These are phyloP conservation scores for Pleuronectes platessa DNA, from an alignment of 2,113 vertebrate species.

Conservation along the genomic window DNA sequence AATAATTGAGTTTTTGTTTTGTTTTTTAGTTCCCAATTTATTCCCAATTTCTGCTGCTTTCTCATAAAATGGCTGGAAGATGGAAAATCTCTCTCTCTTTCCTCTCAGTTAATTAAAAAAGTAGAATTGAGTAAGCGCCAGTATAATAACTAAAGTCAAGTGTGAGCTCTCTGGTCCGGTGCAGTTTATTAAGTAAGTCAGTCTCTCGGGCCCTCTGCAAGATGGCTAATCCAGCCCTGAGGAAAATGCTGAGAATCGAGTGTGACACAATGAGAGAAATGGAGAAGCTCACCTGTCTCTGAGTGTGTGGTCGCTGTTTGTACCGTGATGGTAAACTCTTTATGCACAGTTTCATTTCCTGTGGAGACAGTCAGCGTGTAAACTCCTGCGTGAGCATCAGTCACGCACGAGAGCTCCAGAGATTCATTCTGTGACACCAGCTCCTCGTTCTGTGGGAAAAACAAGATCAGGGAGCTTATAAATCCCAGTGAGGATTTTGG, in stretches of 20 bases:
- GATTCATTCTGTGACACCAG: conserved; percentile 49
- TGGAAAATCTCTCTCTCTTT: conserved; percentile 25
- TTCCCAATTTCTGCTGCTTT: conserved; percentile 15
- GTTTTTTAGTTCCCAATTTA: conserved; percentile 18
- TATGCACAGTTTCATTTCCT: conserved; percentile 30
- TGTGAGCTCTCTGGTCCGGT: conserved; percentile 52
- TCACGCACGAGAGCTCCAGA: conserved; percentile 61
- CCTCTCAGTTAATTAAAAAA: conserved; percentile 65
- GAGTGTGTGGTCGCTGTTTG: conserved; percentile 40
- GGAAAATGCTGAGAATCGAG: conserved; percentile 56
- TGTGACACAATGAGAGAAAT: conserved; percentile 20
- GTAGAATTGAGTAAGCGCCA: conserved; percentile 49
- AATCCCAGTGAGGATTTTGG: neutral
- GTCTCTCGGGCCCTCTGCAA: conserved; percentile 39
- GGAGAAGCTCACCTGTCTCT: conserved; percentile 49
- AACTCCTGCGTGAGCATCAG: conserved; percentile 53
- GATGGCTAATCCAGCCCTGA: conserved; percentile 57
- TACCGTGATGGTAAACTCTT: conserved; percentile 61
- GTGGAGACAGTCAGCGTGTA: conserved; percentile 65
- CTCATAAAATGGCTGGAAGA: conserved; percentile 32
- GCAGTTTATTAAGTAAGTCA: conserved; percentile 55
- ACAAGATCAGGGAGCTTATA: conserved; percentile 21
- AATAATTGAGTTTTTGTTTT: conserved; percentile 18
- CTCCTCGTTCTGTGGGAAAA: conserved; percentile 55
- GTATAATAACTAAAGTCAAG: conserved; percentile 65